Percentiles rank a stretch among this genome's conserved stretches.
These are phyloP conservation scores for Ceryle rudis DNA, from an alignment of 2,797 vertebrate genomes.

Conservation along the genomic window DNA sequence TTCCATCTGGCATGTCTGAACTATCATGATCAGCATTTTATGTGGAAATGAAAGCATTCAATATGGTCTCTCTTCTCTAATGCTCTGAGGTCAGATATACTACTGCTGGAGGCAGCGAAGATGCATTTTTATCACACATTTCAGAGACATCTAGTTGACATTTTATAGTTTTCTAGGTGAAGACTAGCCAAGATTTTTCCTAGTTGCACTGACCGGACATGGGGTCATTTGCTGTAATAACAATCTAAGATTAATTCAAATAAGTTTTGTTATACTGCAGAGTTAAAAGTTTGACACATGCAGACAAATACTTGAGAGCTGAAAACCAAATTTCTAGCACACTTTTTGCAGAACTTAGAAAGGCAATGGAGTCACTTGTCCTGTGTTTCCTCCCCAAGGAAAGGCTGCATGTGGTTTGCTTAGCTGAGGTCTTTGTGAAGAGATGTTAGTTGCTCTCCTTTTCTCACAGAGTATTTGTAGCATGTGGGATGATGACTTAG, in stretches of 20 bases:
- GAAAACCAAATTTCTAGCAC: background rate
- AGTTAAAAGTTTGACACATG: background rate
- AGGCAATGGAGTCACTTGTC: background rate
- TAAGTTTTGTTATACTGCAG: background rate
- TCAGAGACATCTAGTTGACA: conserved; percentile 66
- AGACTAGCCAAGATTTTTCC: conserved; percentile 61
- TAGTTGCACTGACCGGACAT: conserved; percentile 69
- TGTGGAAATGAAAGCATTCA: conserved; percentile 77
- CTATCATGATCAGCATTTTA: conserved; percentile 80
- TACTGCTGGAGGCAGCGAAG: conserved; percentile 60
- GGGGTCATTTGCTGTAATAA: conserved; percentile 67
- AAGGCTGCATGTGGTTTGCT: background rate
- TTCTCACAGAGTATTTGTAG: background rate
- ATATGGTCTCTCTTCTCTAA: conserved; percentile 69
- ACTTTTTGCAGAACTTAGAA: background rate
- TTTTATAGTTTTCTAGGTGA: conserved; percentile 72
- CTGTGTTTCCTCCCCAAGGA: background rate
- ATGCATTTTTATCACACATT: conserved; percentile 76
- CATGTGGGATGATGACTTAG: background rate
- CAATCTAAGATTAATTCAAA: conserved; percentile 27
- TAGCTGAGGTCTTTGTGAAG: background rate
- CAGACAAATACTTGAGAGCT: background rate
- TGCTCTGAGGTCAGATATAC: conserved; percentile 74
- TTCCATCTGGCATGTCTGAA: conserved; percentile 78
- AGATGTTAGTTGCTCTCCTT: background rate